Percentiles rank a stretch among this genome's conserved stretches.
These are phyloP conservation scores for Corythornis leucogaster DNA, from an alignment of 2,797 vertebrate species.

Conservation along the genomic window DNA sequence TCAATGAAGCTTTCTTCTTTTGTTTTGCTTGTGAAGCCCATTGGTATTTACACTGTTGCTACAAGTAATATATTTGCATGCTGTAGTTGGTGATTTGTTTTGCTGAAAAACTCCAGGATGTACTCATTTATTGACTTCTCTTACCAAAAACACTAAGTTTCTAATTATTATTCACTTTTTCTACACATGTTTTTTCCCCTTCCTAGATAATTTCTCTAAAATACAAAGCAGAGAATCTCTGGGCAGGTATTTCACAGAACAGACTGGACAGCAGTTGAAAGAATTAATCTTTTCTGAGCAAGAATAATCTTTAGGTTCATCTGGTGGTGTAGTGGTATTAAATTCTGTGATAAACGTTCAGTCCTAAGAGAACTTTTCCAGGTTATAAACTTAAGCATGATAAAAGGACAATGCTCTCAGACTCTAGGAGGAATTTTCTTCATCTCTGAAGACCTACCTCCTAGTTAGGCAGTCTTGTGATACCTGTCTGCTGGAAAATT, in stretches of 20 bases:
- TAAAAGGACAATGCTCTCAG: neutral
- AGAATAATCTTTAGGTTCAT: neutral
- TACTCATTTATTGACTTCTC: neutral
- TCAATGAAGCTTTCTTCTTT: neutral
- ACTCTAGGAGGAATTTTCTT: neutral
- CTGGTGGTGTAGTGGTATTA: neutral
- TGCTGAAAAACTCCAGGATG: neutral
- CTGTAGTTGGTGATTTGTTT: neutral
- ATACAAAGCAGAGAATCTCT: neutral
- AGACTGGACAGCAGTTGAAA: neutral
- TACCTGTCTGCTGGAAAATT: constrained; percentile 4
- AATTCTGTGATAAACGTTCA: neutral
- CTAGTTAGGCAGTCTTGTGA: neutral
- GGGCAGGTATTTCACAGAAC: neutral
- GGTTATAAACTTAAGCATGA: neutral
- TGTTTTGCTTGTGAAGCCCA: neutral
- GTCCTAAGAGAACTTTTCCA: neutral
- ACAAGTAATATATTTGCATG: neutral
- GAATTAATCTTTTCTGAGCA: neutral
- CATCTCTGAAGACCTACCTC: neutral
- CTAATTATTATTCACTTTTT: neutral
- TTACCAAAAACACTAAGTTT: neutral
- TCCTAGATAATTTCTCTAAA: neutral
- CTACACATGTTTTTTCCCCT: neutral
- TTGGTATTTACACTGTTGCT: neutral